Percentiles rank a stretch among this genome's conserved stretches.
phyloP scores from a whole-genome alignment of 2,888 invertebrate species.

The Euproctis similis region DNA sequence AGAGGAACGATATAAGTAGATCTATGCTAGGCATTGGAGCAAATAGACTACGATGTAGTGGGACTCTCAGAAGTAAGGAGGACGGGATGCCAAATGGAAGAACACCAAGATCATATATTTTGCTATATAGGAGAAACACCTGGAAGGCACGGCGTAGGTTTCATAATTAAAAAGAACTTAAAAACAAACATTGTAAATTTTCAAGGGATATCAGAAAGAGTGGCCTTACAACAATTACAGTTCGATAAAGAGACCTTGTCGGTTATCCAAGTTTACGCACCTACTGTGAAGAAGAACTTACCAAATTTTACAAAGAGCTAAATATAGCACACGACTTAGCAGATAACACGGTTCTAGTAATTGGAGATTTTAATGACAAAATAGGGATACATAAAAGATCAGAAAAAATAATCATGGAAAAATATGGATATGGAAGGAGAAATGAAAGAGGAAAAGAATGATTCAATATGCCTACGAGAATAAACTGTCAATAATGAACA shows the following conservation, averaged over 20 bases:
- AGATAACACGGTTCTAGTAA: neutral
- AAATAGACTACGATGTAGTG: neutral
- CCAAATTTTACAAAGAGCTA: neutral
- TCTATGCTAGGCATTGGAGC: neutral
- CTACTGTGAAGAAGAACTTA: neutral
- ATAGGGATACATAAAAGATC: neutral
- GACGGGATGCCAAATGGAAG: neutral
- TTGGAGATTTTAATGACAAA: neutral
- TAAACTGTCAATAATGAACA: too few relatives aligned
- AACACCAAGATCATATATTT: neutral
- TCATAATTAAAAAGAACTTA: neutral
- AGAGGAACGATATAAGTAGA: neutral
- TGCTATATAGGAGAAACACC: conserved; percentile 4
- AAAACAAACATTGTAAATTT: neutral
- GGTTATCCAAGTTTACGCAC: neutral
- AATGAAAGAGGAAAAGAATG: conserved; percentile 12
- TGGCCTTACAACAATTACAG: neutral
- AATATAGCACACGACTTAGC: neutral
- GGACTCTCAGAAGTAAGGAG: neutral
- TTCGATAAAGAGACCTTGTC: neutral
- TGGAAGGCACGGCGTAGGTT: conserved; percentile 1
- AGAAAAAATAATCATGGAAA: conserved; percentile 5
- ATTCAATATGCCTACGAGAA: conserved; percentile 3
- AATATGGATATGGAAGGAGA: too few relatives aligned
- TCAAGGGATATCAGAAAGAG: neutral